Conservation (phyloP, 2,888 invertebrate genomes). For the Itoplectis maculator region DNA sequence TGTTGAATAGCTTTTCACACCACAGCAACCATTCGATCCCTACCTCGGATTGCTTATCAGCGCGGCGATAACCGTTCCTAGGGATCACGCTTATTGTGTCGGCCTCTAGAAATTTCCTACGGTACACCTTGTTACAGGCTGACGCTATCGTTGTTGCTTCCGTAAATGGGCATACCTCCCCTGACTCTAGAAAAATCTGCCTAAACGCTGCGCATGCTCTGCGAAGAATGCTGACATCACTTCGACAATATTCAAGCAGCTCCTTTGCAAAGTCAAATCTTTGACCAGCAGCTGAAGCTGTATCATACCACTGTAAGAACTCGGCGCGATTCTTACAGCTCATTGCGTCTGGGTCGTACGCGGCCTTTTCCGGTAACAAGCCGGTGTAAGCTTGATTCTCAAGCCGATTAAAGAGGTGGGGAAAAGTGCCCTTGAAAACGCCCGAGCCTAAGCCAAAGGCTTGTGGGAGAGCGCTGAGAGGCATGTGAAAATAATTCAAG, state of each 20-base stretch:
- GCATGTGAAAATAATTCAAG: not conserved
- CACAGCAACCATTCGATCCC: constrained; percentile 5
- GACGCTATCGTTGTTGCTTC: too few species aligned
- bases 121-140: constrained; percentile 42
- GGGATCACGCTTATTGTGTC: constrained; percentile 19
- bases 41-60: not conserved
- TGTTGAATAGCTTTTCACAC: not conserved
- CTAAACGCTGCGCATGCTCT: constrained; percentile 73
- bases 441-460: not conserved
- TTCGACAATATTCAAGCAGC: constrained; percentile 55
- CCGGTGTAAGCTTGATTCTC: too few species aligned
- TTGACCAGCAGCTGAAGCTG: constrained; percentile 33
- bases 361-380: too few species aligned
- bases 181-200: constrained; percentile 66
- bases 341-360: too few species aligned
- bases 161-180: too few species aligned
- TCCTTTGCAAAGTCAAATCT: constrained; percentile 70
- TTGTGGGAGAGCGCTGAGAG: not conserved
- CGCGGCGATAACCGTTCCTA: constrained; percentile 33
- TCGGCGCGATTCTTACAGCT: too few species aligned
- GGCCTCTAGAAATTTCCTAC: constrained; percentile 33
- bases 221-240: constrained; percentile 73
- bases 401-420: too few species aligned
- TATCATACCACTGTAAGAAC: constrained; percentile 64
- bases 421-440: too few species aligned